These are phyloP conservation scores for Parauchenoglanis punctatus DNA, from an alignment of 2,797 vertebrate species.

Conservation along the genomic window DNA sequence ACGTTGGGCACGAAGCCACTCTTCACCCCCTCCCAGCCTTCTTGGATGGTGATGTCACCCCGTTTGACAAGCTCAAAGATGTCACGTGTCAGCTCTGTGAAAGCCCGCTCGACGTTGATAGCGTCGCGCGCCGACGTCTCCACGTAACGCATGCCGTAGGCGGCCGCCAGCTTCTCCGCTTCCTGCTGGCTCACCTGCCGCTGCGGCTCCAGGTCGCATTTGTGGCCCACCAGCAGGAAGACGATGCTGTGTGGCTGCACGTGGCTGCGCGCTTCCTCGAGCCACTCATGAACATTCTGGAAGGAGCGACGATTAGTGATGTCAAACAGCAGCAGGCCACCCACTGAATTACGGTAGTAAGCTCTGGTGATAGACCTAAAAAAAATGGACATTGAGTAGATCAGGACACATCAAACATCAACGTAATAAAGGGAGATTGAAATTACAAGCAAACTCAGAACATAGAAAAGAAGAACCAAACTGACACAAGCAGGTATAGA, in stretches of 20 bases:
- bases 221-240: constrained; percentile 96
- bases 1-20: constrained; percentile 97
- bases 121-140: constrained; percentile 96
- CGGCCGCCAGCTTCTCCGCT: constrained; percentile 93
- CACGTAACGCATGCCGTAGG: constrained; percentile 96
- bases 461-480: constrained; percentile 12
- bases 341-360: constrained; percentile 98
- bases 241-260: constrained; percentile 97
- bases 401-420: constrained; percentile 8
- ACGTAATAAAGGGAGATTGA: background rate
- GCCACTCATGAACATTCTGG: constrained; percentile 98
- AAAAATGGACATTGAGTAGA: constrained; percentile 13
- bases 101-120: constrained; percentile 98
- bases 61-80: constrained; percentile 95
- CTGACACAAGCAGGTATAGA: background rate
- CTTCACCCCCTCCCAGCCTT: constrained; percentile 99
- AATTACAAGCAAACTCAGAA: background rate
- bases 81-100: constrained; percentile 96
- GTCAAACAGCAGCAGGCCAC: constrained; percentile 95
- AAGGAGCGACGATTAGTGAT: constrained; percentile 98
- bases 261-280: constrained; percentile 96
- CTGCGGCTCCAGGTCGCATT: constrained; percentile 94
- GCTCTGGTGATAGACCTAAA: constrained; percentile 94
- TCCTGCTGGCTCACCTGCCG: constrained; percentile 95
- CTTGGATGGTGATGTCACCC: constrained; percentile 95